Base-by-base conservation (phyloP, 2,888 invertebrate genomes). In the Meiosimyza decipiens region DNA sequence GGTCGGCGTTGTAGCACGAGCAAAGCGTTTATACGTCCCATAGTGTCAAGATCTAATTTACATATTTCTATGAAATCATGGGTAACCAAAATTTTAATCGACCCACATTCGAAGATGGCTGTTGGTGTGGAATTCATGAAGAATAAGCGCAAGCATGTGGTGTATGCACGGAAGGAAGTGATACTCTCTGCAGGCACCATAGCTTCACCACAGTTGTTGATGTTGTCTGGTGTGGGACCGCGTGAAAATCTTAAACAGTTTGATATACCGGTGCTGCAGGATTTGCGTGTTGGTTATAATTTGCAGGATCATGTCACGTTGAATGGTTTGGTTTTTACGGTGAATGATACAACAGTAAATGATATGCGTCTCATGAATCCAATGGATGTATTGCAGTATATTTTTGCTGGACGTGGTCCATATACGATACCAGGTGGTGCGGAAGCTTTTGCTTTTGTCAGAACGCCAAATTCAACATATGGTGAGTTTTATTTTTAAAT, bases 161-260 rank as follows among this genome's bases (percentile, higher is more conserved):
- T 89, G 0, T 83, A 85, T 6, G 94, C 93, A 3, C 89, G 88
- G 15, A 94, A 92, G 77, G 96, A 95, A 86, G 90, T 96, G 1
- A 90, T 96, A 69, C 85, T 96, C 47, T 91, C 93, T 9, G 95
- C 95, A 0, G 96, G 97, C 4, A 88, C 93, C 0, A 91, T 97
- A 47, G 95, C 94, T 77, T 94, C 95, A 2, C 95, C 97, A 0
- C 96, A 96, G 82, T 85, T 97, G 5, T 85, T 97, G 62, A 93
- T 96, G 94, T 84, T 96, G 15, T 95, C 95, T 0, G 96, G 96
- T 13, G 88, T 96, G 47, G 94, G 94, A 0, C 94, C 94, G 0
- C 86, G 83, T 49, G 87, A 90, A 0, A 91, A 93, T 80, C 86
- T 94, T 6, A 80, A 85, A 22, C 86, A 90, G 50, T 81, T 91